Conservation (phyloP, 2,797 vertebrate genomes). For the Gymnopithys bicolor region DNA sequence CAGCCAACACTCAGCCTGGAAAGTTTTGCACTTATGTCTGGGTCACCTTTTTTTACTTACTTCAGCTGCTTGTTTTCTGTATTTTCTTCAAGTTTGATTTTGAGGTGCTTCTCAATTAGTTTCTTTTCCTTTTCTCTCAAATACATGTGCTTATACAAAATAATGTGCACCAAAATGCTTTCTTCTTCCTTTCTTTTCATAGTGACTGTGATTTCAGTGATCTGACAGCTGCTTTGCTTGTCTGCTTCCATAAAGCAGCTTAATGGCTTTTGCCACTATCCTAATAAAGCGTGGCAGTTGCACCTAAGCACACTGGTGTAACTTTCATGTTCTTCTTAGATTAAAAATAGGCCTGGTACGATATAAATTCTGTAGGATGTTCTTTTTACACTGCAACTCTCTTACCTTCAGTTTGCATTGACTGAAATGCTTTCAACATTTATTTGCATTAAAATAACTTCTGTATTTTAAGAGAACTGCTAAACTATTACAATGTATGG, state of each 20-base stretch:
- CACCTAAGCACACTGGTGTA: not conserved
- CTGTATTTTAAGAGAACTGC: not conserved
- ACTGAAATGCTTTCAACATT: not conserved
- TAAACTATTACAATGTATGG: not conserved
- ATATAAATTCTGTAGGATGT: not conserved
- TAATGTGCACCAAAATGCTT: not conserved
- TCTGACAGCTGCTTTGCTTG: not conserved
- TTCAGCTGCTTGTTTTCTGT: not conserved
- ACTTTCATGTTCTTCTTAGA: not conserved
- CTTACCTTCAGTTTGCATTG: not conserved
- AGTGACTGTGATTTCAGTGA: not conserved
- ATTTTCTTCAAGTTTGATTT: not conserved
- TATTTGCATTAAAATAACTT: not conserved
- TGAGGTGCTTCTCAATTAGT: not conserved
- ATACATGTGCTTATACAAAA: rapidly evolving
- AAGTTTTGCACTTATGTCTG: not conserved
- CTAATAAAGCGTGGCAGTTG: not conserved
- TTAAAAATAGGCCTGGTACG: not conserved
- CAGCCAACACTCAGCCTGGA: not conserved
- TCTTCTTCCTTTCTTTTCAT: not conserved
- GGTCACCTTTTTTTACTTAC: not conserved
- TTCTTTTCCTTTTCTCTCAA: not conserved
- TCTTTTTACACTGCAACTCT: not conserved
- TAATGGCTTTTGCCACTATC: not conserved
- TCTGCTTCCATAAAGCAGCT: not conserved